These are phyloP conservation scores for Sinosuthora webbiana DNA, from an alignment of 2,113 vertebrate genomes.

Conservation along the genomic window DNA sequence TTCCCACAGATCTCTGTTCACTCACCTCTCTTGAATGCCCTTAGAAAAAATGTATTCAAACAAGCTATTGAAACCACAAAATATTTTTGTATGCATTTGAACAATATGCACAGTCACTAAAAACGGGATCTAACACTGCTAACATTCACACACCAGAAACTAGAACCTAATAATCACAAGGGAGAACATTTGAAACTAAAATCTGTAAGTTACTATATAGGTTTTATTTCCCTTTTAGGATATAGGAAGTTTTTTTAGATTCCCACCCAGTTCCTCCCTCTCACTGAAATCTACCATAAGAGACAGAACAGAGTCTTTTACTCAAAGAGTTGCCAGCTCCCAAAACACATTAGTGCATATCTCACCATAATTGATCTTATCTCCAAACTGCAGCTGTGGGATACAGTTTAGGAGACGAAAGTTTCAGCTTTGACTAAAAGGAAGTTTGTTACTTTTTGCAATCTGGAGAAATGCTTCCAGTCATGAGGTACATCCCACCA, in stretches of 20 bases:
- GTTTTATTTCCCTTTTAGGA: background rate
- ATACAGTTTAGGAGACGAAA: background rate
- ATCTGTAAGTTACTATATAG: background rate
- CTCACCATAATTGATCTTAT: conserved; percentile 28
- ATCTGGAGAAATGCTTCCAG: background rate
- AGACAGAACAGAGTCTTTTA: background rate
- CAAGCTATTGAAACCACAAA: background rate
- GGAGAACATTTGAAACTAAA: background rate
- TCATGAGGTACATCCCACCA: background rate
- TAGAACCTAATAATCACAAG: background rate
- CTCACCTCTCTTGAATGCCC: background rate
- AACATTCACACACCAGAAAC: background rate
- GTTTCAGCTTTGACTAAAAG: conserved; percentile 17
- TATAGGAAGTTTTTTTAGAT: background rate
- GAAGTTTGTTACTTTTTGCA: conserved; percentile 4
- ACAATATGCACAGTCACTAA: background rate
- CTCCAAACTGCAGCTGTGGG: conserved; percentile 25
- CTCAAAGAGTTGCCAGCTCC: background rate
- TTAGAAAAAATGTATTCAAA: background rate
- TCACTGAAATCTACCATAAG: background rate
- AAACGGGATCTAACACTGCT: background rate
- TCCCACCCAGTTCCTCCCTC: conserved; percentile 14
- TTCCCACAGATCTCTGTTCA: background rate
- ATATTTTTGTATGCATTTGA: background rate
- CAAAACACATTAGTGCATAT: conserved; percentile 1